Percentiles rank a stretch among this genome's conserved stretches.
Conservation (phyloP, 2,888 invertebrate genomes). For the Dascillus cervinus region DNA sequence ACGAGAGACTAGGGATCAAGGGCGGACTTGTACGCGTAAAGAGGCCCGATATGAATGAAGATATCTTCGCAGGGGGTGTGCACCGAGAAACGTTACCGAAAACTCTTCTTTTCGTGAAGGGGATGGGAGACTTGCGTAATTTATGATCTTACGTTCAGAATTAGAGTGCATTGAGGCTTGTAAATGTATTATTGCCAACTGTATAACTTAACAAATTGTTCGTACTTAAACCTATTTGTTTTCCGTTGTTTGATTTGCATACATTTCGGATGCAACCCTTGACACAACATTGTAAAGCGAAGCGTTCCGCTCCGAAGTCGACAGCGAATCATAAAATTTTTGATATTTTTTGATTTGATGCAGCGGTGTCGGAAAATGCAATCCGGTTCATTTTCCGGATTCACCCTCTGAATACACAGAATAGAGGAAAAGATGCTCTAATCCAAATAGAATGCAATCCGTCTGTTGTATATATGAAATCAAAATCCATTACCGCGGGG, state of each 20-base stretch:
- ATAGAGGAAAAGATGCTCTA: slow-evolving; percentile 1
- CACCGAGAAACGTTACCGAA: slow-evolving; percentile 13
- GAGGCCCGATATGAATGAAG: slow-evolving; percentile 32
- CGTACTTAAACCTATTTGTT: too few relatives aligned
- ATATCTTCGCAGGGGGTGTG: slow-evolving; percentile 24
- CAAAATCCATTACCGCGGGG: slow-evolving; percentile 39
- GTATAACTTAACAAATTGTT: slow-evolving; percentile 33
- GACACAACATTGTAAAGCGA: too few relatives aligned
- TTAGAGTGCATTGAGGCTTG: slow-evolving; percentile 39
- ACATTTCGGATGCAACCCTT: too few relatives aligned
- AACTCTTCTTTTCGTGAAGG: slow-evolving; percentile 13
- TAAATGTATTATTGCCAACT: slow-evolving; percentile 37
- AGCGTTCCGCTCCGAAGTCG: too few relatives aligned
- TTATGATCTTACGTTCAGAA: slow-evolving; percentile 35
- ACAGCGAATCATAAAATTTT: too few relatives aligned
- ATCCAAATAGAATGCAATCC: slow-evolving; percentile 17
- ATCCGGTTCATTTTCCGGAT: too few relatives aligned
- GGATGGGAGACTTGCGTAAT: slow-evolving; percentile 24
- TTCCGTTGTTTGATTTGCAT: too few relatives aligned
- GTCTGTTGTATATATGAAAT: slow-evolving; percentile 31
- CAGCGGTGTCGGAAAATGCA: too few relatives aligned
- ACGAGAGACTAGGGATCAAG: slow-evolving; percentile 27
- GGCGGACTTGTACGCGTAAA: slow-evolving; percentile 28
- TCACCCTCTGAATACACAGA: slow-evolving; percentile 1
- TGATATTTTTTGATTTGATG: too few relatives aligned